phyloP scores from a whole-genome alignment of 1,140 invertebrate species.

The Diorhabda sublineata region DNA sequence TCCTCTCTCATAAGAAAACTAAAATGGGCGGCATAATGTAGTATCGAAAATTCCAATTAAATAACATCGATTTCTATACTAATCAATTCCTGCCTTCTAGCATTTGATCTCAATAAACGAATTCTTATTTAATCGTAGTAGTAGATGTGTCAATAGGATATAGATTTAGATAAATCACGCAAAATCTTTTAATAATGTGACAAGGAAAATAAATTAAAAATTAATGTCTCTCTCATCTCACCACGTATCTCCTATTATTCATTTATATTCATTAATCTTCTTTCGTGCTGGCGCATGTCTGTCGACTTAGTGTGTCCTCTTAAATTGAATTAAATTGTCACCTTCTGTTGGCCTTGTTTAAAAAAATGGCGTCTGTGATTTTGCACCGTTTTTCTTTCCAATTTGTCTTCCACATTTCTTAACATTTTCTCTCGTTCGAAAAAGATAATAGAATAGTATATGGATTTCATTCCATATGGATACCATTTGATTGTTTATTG shows the following conservation, averaged over 20 bases:
- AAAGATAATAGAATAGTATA: no score
- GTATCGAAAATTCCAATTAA: no score
- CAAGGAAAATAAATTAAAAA: slow-evolving; percentile 8
- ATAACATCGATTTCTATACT: no score
- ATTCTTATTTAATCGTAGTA: no score
- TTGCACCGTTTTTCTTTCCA: background rate
- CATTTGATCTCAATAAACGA: no score
- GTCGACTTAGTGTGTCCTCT: slow-evolving; percentile 11
- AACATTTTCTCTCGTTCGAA: no score
- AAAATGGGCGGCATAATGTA: no score
- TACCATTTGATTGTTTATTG: no score
- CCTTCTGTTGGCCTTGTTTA: slow-evolving; percentile 3
- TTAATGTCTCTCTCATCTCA: background rate
- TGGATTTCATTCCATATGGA: no score
- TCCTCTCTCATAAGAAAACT: no score
- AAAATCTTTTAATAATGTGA: slow-evolving; percentile 7
- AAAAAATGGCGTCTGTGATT: slow-evolving; percentile 5
- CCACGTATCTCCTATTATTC: slow-evolving; percentile 11
- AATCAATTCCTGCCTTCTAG: no score
- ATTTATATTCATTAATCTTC: slow-evolving; percentile 12
- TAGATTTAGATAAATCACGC: background rate
- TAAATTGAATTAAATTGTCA: slow-evolving; percentile 11
- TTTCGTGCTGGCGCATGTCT: slow-evolving; percentile 7
- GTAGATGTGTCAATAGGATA: no score
- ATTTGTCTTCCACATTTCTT: background rate